Evolutionary conservation across 2,113 vertebrate genomes (phyloP), one percentile per base, ranked within the genome.

Genomic region (Atherinomorus stipes): DNA sequence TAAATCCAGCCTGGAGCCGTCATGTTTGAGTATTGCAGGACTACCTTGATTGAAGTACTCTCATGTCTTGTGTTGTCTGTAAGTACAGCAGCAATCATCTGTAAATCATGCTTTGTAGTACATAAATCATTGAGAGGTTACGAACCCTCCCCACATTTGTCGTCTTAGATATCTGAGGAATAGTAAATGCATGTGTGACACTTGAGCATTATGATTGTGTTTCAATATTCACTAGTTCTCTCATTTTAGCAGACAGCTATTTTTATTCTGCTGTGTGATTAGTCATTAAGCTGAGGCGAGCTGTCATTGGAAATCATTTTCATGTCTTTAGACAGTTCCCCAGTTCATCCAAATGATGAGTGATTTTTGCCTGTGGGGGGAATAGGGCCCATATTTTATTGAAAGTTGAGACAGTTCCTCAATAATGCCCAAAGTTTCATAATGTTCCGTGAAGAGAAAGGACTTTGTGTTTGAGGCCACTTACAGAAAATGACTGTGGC

Each of bases 251-350:
- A 80, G 83, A 57, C n/a, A 42, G 78, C 87, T 89, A 89, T 90
- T 92, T 90, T 89, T 90, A 86, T 68, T 75, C 86, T 3, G 54
- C 65, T 19, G 8, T 40, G 82, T 85, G 86, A 92, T 90, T 88
- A 86, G 90, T 90, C 86, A 90, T 88, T 89, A 85, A 89, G 84
- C 78, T 87, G 84, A 90, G 90, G 84, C 71, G 47, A 80, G 66
- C 84, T 88, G 90, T 91, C 92, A 93, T 87, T 87, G 90, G 86
- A 91, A 90, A 90, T 91, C 86, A 89, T 87, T 90, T 85, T 83
- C 83, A 72, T 51, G 83, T 90, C 87, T 91, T 90, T 76, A 85
- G 90, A 87, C 76, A 72, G 85, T 88, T 91, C 76, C 62, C 84
- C 74, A 66, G 85, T 85, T 87, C 80, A 80, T 90, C 85, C 84